Base-by-base conservation (phyloP, 2,888 invertebrate species). In the Scaptomyza parva region DNA sequence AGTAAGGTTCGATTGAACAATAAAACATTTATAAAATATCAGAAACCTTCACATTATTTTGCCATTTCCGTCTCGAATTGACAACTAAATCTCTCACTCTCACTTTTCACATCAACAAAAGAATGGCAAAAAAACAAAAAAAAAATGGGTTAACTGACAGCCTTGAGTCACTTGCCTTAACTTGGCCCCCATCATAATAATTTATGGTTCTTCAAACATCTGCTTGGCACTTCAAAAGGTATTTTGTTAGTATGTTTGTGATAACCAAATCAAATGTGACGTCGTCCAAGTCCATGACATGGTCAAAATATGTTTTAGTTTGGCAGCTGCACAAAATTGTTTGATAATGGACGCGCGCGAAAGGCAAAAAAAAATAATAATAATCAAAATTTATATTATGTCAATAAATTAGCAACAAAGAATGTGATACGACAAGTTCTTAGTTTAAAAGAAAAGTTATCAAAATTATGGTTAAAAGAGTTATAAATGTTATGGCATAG, bases 81-180 rank as follows among this genome's bases (percentile, higher is more conserved):
- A 82, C 86, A 78, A 35, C 44, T 52, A 82, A 83, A 86, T 78
- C 83, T 30, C 52, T 48, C 52, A 80, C 78, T 85, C 80, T 83
- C 86, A 86, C 80, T 86, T 83, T 83, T 70, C 47, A 69, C 73
- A 68, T 85, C 72, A 82, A n/a, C n/a, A n/a, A n/a, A n/a, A n/a
- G n/a, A n/a, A n/a, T n/a, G n/a, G n/a, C n/a, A n/a, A 20, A 20
- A 2, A 12, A 53, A 26, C 35, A 22, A 28, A 9, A 28, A 28
- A 28, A 9, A 6, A 17, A 43, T 41, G 26, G n/a, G 14, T 12
- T 40, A 39, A 66, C 12, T 69, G 80, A 78, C 85, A 84, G 17
- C 24, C 37, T 41, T 20, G 50, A 81, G 40, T 48, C 44, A 47
- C 18, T 22, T 20, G 57, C 50, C 41, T 74, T 54, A 43, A n/a